Base-by-base conservation (phyloP, 2,797 vertebrate genomes). In the Enteromius thamalakanensis region DNA sequence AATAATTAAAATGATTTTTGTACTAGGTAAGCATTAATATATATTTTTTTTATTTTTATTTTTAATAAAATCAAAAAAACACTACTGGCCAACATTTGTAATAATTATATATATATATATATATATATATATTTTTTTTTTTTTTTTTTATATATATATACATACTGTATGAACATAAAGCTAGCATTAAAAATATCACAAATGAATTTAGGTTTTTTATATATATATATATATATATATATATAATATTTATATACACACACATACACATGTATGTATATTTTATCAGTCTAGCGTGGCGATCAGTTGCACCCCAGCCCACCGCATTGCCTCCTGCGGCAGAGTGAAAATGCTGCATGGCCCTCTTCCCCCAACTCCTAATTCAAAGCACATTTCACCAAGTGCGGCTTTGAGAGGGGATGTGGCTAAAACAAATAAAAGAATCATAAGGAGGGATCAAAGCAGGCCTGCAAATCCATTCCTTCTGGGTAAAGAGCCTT, bases 341-440 rank as follows among this genome's bases (percentile, higher is more conserved):
- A 70, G 14, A 60, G 82, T 37, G 15, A 64, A 81, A 90, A 89
- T 86, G 86, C 89, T 89, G 23, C 53, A 81, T 55, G 45, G 51
- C 62, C 85, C 76, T 47, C 67, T 85, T 76, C 82, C 83, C 83
- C 76, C 3, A 65, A 45, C 70, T 84, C 91, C 91, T 97, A 96
- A 97, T 97, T 95, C 92, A 95, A 96, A 97, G 94, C 96, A 97
- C 96, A 93, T 97, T 96, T 91, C 86, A 91, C 91, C 82, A 91
- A 95, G 94, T 92, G 93, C 90, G 86, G 92, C 89, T 72, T 91
- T 90, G 86, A 93, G 93, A 92, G 96, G 81, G 96, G 96, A 96
- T 96, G 95, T 96, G 96, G 95, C 94, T 94, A 91, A 95, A 94
- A 90, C 95, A 95, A 96, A 96, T 95, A 94, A 95, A 96, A 95